Base-by-base conservation (phyloP, 2,888 invertebrate genomes). In the Harmothoe impar region DNA sequence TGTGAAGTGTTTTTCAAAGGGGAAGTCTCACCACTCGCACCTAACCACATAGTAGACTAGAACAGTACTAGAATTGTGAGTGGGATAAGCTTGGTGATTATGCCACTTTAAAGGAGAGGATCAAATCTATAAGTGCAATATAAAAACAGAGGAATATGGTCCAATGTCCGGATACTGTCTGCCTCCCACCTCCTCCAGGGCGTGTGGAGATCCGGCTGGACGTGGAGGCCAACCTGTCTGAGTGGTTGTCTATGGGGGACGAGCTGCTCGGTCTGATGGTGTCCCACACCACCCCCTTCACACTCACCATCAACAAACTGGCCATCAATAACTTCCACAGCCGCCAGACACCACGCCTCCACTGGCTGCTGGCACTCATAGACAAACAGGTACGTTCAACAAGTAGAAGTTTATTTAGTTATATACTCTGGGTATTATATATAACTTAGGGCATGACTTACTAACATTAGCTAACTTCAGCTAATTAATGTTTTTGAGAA, bases 221-320 rank as follows among this genome's bases (percentile, higher is more conserved):
- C 68, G 29, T 33, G 12, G 68, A 89, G 77, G 33, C 91, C n/a
- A 51, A 88, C 86, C 62, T 91, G 77, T 62, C 91, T 7, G 91
- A 91, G 0, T 89, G 91, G 91, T 23, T 89, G 23, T 88, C 86
- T 56, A 91, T 91, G 91, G 89, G 43, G 33, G 91, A 91, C 29
- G 91, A 91, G 78, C 77, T 91, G n/a, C 43, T 91, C 3, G 91
- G 91, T 23, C 62, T 91, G 20, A 31, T 85, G 23, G 23, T 90
- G 12, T 84, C 89, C 54, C 20, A 85, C 25, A n/a, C 33, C 17
- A 54, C 89, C 0, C 91, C 91, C 17, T 91, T 89, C 89, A 54
- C 43, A 35, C 25, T 91, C 43, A 91, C 51, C 33, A 51, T 91
- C 15, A 68, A 35, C 51, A 91, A 91, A 31, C 89, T 91, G 23